Conservation (phyloP, 2,797 vertebrate species). For the Melanotaenia trifasciata region DNA sequence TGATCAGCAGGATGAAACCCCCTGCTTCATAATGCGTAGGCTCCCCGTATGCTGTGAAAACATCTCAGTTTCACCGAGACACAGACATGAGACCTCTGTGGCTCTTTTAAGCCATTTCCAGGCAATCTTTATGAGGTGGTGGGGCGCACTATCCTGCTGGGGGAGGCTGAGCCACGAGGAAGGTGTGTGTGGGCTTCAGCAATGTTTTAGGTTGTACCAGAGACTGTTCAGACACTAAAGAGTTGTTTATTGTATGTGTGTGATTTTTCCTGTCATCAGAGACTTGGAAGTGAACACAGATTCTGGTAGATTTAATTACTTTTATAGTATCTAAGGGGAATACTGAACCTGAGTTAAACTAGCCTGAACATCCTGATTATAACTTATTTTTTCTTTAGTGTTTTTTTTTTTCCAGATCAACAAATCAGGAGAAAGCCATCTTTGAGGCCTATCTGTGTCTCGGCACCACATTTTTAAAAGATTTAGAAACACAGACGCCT, state of each 20-base stretch:
- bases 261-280: neutral
- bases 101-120: neutral
- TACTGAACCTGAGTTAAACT: neutral
- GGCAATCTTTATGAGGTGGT: neutral
- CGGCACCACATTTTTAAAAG: neutral
- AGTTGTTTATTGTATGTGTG: neutral
- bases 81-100: neutral
- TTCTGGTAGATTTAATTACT: neutral
- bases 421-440: neutral
- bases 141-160: neutral
- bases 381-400: neutral
- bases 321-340: neutral
- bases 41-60: neutral
- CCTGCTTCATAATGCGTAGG: neutral
- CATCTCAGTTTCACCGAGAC: neutral
- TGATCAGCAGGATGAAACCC: neutral
- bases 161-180: neutral
- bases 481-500: neutral
- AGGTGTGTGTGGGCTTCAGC: neutral
- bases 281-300: neutral
- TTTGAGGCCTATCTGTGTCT: neutral
- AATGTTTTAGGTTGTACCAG: neutral
- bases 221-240: neutral
- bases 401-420: neutral
- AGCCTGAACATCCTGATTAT: neutral